A percentile compares a stretch with the other conserved stretches of the same genome.
Evolutionary conservation across 2,113 vertebrate genomes (phyloP).

Genomic region (Motacilla tschutschensis): DNA sequence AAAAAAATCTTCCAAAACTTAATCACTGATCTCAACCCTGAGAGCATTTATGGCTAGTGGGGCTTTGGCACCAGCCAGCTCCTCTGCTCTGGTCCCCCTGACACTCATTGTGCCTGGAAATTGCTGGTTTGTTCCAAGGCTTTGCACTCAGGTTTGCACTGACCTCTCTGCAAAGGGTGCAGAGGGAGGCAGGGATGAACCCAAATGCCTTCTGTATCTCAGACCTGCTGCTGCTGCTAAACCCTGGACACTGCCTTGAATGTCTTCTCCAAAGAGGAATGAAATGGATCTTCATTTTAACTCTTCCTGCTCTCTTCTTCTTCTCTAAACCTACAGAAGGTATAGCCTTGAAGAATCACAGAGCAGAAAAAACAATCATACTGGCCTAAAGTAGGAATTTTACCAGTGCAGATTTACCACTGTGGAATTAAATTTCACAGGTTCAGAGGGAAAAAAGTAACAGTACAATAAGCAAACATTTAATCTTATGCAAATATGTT

Average conservation of each 20-base stretch:
- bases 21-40: neutral
- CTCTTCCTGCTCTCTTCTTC: neutral
- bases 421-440: neutral
- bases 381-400: neutral
- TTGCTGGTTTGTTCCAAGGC: neutral
- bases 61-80: neutral
- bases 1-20: neutral
- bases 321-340: neutral
- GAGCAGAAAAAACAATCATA: neutral
- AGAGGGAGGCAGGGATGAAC: neutral
- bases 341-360: neutral
- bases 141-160: neutral
- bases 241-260: accelerated
- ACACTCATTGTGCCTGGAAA: neutral
- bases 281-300: neutral
- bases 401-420: neutral
- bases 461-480: neutral
- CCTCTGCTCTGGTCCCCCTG: neutral
- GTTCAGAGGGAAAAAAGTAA: neutral
- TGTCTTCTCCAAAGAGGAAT: neutral
- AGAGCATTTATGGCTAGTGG: neutral
- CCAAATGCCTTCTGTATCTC: neutral
- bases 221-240: neutral
- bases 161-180: neutral
- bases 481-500: neutral